Evolutionary conservation across 2,797 vertebrate species (phyloP), one percentile per base, ranked within the genome.

Genomic region (Ciconia nigra): DNA sequence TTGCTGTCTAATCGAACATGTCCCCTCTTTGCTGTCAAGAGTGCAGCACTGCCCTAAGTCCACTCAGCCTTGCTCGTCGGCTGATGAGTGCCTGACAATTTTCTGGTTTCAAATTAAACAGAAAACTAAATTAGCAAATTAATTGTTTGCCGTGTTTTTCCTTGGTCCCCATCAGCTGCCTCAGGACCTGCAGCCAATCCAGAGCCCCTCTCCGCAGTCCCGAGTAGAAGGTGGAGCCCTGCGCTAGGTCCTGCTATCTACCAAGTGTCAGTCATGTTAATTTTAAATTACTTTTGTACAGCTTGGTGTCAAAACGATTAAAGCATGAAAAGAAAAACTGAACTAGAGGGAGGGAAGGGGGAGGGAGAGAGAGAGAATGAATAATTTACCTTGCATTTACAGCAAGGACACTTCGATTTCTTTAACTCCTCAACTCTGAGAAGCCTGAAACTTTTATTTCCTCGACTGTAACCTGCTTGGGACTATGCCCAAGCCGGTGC

Each of bases 61-160:
- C 92, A 69, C 95, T 92, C 96, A 96, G 97, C 90, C 90, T 97
- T 57, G 74, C 91, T 98, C 35, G 1, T 93, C 81, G 88, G 86
- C 95, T 96, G 96, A 94, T 83, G 93, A 91, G 82, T 86, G 91
- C 98, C 97, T 98, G 98, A 98, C 98, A 99, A 99, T 99, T 99
- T 99, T 99, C 99, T 98, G 98, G 97, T 98, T 98, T 98, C 98
- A 99, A 99, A 99, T 99, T 99, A 99, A 99, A 98, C 98, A 98
- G 98, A 98, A 98, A 98, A 98, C 98, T 98, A 98, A 99, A 99
- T 99, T 99, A 99, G 98, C 85, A 93, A 98, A 98, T 99, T 99
- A 99, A 99, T 99, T 99, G 99, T 98, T 98, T 98, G 98, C 98
- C 97, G 37, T 98, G 98, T 98, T 98, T 98, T 98, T 97, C 98